These are phyloP conservation scores for Origma solitaria DNA, from an alignment of 2,113 vertebrate species.

Conservation along the genomic window DNA sequence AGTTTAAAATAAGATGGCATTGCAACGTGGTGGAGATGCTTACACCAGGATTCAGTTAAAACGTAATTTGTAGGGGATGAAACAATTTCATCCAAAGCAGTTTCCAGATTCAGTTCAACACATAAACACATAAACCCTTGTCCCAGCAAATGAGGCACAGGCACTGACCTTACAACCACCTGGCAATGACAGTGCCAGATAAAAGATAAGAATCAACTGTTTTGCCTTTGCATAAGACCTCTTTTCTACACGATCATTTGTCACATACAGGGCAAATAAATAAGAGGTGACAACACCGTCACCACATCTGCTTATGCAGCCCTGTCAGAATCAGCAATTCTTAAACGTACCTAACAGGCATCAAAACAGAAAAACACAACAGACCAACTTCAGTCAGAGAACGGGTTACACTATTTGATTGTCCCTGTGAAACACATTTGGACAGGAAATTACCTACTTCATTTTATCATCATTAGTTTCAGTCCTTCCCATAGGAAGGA, in stretches of 20 bases:
- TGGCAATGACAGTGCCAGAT: not conserved
- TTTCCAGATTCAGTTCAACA: not conserved
- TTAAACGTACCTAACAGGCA: rapidly evolving
- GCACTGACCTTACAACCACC: not conserved
- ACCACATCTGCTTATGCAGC: not conserved
- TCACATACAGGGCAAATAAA: not conserved
- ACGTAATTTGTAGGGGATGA: not conserved
- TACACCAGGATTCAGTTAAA: not conserved
- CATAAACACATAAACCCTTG: not conserved
- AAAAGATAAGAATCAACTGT: not conserved
- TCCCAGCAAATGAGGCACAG: not conserved
- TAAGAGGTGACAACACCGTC: not conserved
- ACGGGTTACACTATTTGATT: not conserved
- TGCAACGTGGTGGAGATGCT: not conserved
- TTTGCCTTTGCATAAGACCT: not conserved
- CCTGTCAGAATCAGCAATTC: not conserved
- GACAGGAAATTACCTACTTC: not conserved
- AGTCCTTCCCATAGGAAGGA: not conserved
- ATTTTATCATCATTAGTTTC: not conserved
- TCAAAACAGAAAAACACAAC: not conserved
- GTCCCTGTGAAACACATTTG: not conserved
- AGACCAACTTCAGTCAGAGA: not conserved
- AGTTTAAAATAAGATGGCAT: not conserved
- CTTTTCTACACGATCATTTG: not conserved
- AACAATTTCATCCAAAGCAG: not conserved